Percentiles rank a stretch among this genome's conserved stretches.
These are phyloP conservation scores for Capreolus pygargus DNA, from an alignment of 2,113 vertebrate species.

Conservation along the genomic window DNA sequence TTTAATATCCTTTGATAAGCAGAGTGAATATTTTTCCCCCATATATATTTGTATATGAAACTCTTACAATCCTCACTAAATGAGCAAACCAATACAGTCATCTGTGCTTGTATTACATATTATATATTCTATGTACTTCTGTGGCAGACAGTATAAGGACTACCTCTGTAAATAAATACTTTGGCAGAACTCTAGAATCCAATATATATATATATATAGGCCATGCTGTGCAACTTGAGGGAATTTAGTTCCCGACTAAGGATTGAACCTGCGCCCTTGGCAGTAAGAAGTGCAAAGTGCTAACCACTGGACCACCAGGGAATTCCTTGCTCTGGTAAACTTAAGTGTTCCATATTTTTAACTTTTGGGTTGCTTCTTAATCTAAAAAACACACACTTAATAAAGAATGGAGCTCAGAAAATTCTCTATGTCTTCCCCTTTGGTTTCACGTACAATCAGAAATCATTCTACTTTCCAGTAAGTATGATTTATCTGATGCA, in stretches of 20 bases:
- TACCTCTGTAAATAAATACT: background rate
- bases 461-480: background rate
- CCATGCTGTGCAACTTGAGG: background rate
- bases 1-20: background rate
- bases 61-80: background rate
- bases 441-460: background rate
- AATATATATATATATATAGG: background rate
- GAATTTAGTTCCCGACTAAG: background rate
- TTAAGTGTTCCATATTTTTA: background rate
- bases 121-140: background rate
- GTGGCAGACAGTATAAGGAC: background rate
- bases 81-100: background rate
- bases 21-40: background rate
- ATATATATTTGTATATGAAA: background rate
- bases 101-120: background rate
- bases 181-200: background rate
- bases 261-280: background rate
- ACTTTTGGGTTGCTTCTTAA: conserved; percentile 7
- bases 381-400: background rate
- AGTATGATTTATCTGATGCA: background rate
- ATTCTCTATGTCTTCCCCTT: background rate
- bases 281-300: background rate
- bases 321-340: conserved; percentile 1
- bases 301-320: background rate
- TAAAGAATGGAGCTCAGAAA: background rate